These are phyloP conservation scores for Aselliscus stoliczkanus DNA, from an alignment of 2,797 vertebrate genomes.

Conservation along the genomic window DNA sequence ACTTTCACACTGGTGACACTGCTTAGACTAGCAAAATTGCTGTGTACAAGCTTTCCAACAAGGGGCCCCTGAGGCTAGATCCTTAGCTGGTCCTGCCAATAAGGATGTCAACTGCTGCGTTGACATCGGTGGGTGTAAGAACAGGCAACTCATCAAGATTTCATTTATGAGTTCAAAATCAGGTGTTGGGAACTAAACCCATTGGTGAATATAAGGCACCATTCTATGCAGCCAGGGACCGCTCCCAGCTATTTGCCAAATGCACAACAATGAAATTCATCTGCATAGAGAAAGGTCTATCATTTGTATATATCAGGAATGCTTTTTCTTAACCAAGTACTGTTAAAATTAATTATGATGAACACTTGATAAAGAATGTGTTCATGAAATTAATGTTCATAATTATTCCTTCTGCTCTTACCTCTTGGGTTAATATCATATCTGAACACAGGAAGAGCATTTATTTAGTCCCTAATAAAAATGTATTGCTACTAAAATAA, in stretches of 20 bases:
- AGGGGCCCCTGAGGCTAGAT: not conserved
- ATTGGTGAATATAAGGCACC: not conserved
- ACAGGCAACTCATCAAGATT: not conserved
- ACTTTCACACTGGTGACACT: not conserved
- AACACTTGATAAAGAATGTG: not conserved
- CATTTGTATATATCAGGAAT: not conserved
- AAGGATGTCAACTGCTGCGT: fast-evolving
- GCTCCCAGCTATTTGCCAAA: not conserved
- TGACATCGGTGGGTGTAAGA: fast-evolving
- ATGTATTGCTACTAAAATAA: not conserved
- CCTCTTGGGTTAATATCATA: not conserved
- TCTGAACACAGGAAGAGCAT: not conserved
- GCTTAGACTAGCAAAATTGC: not conserved
- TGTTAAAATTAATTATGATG: not conserved
- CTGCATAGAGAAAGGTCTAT: not conserved
- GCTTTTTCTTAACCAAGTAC: not conserved
- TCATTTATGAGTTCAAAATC: not conserved
- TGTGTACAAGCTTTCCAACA: not conserved
- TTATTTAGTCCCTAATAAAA: not conserved
- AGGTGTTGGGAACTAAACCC: not conserved
- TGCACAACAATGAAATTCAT: not conserved
- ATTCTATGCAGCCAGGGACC: not conserved
- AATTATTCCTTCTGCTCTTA: not conserved
- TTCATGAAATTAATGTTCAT: conserved; percentile 6
- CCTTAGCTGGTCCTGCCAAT: not conserved